phyloP scores from a whole-genome alignment of 2,888 invertebrate species.

The Drosophila lacicola region DNA sequence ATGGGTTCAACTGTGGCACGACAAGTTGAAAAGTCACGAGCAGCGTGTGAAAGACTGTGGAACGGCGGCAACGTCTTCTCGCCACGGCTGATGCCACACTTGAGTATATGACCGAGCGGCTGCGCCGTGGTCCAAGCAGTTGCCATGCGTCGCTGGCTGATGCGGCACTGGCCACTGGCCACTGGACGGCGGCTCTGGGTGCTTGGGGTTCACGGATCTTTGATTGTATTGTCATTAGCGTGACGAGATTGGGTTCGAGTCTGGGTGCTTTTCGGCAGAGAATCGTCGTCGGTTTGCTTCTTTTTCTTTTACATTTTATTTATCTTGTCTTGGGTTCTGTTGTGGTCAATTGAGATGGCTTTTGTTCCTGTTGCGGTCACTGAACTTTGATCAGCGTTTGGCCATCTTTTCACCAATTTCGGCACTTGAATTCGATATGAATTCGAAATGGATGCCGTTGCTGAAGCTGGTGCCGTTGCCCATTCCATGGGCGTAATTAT shows the following conservation, averaged over 20 bases:
- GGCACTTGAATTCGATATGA: slow-evolving; percentile 69
- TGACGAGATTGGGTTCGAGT: slow-evolving; percentile 37
- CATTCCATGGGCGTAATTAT: slow-evolving; percentile 66
- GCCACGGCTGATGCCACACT: slow-evolving; percentile 29
- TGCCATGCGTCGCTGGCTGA: slow-evolving; percentile 64
- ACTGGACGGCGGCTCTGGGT: slow-evolving; percentile 1
- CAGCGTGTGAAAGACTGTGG: slow-evolving; percentile 22
- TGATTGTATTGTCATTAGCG: slow-evolving; percentile 74
- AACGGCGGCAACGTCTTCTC: slow-evolving; percentile 1
- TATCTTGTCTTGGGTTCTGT: background rate
- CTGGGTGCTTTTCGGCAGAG: slow-evolving; percentile 13
- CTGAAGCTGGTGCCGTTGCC: slow-evolving; percentile 1
- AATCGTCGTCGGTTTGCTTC: background rate
- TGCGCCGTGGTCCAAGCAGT: slow-evolving; percentile 48
- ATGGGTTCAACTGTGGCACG: slow-evolving; percentile 5
- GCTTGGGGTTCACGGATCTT: slow-evolving; percentile 33
- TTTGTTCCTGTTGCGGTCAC: slow-evolving; percentile 55
- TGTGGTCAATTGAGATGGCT: slow-evolving; percentile 27
- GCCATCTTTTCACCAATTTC: slow-evolving; percentile 40
- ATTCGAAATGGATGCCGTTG: slow-evolving; percentile 47
- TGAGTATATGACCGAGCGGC: slow-evolving; percentile 61
- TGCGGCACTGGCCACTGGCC: slow-evolving; percentile 17
- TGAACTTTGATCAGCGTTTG: slow-evolving; percentile 49
- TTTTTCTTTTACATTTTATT: background rate
- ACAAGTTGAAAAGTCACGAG: slow-evolving; percentile 31